phyloP scores from a whole-genome alignment of 2,113 vertebrate species.

The Lagopus muta region DNA sequence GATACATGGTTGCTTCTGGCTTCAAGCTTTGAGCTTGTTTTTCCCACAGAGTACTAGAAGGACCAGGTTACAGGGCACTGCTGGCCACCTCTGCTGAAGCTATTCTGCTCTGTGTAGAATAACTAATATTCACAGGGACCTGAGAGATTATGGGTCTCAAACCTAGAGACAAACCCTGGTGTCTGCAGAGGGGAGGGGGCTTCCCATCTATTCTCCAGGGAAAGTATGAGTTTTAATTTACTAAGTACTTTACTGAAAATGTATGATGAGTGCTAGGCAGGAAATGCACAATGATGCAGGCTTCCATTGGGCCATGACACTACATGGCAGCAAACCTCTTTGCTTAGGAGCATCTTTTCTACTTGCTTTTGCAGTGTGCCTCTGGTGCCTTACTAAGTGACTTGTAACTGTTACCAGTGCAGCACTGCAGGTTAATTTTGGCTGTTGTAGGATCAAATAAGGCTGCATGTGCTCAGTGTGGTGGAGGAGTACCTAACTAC shows the following conservation, averaged over 20 bases:
- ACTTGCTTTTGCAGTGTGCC: neutral
- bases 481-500: neutral
- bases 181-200: neutral
- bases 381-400: neutral
- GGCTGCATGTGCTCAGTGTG: neutral
- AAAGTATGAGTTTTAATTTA: neutral
- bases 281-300: neutral
- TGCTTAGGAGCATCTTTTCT: neutral
- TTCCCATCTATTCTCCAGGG: neutral
- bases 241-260: neutral
- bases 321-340: neutral
- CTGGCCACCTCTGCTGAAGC: neutral
- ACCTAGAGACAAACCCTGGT: neutral
- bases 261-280: neutral
- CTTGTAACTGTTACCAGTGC: neutral
- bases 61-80: neutral
- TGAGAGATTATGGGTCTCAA: neutral
- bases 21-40: neutral
- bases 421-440: neutral
- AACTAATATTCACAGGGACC: neutral
- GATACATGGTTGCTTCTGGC: neutral
- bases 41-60: neutral
- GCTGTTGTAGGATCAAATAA: neutral
- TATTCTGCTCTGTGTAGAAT: neutral
- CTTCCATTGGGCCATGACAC: neutral